Evolutionary conservation across 2,113 vertebrate genomes (phyloP).

Genomic region (Dendrocopos noguchii): DNA sequence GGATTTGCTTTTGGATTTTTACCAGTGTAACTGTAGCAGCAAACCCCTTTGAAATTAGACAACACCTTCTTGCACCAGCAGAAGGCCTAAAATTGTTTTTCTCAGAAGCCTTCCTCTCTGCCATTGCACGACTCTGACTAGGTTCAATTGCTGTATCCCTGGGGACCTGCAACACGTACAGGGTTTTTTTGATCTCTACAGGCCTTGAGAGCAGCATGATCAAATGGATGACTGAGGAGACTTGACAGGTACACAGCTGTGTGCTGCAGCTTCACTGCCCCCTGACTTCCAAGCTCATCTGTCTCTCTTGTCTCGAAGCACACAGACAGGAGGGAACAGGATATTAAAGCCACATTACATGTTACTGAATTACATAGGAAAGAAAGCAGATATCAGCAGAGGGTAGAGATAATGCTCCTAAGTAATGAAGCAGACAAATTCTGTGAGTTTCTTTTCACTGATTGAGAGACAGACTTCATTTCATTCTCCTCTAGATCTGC

Average conservation of each 20-base stretch:
- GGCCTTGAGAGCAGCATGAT: slow-evolving; percentile 34
- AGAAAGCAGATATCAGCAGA: background rate
- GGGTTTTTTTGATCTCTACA: background rate
- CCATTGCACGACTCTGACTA: background rate
- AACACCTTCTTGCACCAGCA: background rate
- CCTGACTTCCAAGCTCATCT: slow-evolving; percentile 50
- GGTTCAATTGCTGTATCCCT: background rate
- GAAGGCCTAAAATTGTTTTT: background rate
- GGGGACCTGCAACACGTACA: background rate
- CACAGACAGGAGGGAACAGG: background rate
- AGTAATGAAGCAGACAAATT: background rate
- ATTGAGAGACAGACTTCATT: background rate
- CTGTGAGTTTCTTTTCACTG: background rate
- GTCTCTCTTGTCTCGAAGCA: slow-evolving; percentile 29
- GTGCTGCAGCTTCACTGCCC: slow-evolving; percentile 23
- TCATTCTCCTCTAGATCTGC: background rate
- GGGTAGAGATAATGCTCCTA: background rate
- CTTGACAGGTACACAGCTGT: slow-evolving; percentile 28
- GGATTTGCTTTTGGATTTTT: background rate
- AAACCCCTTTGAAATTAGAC: background rate
- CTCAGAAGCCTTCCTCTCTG: background rate
- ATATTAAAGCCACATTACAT: slow-evolving; percentile 51
- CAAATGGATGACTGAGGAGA: slow-evolving; percentile 31
- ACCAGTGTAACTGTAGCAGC: background rate
- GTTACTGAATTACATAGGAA: slow-evolving; percentile 28